Evolutionary conservation across 2,113 vertebrate genomes (phyloP).

Genomic region (Microtus montanus): DNA sequence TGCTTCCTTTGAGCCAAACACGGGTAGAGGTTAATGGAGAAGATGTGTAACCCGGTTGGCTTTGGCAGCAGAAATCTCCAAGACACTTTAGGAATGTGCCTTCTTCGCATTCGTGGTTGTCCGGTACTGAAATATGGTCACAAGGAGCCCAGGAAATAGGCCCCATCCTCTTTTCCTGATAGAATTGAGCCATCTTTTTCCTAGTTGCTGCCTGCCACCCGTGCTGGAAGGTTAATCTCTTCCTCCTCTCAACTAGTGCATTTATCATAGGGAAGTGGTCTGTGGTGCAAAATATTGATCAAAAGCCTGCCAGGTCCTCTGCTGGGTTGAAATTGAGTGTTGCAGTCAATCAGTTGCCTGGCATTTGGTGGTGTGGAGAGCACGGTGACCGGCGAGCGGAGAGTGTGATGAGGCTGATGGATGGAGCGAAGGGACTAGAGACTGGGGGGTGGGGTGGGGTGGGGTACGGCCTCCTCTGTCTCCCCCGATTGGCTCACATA

Average conservation of each 20-base stretch:
- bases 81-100: neutral
- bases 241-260: conserved; percentile 83
- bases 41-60: neutral
- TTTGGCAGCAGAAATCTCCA: fast-evolving
- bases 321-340: conserved; percentile 81
- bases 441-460: neutral
- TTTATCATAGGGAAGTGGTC: conserved; percentile 87
- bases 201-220: conserved; percentile 82
- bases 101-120: conserved; percentile 53
- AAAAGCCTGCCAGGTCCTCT: conserved; percentile 81
- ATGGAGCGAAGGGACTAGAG: neutral
- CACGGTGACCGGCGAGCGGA: fast-evolving
- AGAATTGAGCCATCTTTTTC: conserved; percentile 87
- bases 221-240: conserved; percentile 86
- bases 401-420: neutral
- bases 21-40: neutral
- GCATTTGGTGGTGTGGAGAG: conserved; percentile 8
- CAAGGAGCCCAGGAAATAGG: conserved; percentile 16
- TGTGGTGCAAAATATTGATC: conserved; percentile 88
- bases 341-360: conserved; percentile 71
- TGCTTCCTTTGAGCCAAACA: neutral
- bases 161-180: conserved; percentile 42
- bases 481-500: neutral
- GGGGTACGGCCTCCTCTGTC: fast-evolving
- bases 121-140: conserved; percentile 28